Percentiles rank a stretch among this genome's conserved stretches.
Conservation (phyloP, 1,140 invertebrate species). For the Macrocentrus cingulum region DNA sequence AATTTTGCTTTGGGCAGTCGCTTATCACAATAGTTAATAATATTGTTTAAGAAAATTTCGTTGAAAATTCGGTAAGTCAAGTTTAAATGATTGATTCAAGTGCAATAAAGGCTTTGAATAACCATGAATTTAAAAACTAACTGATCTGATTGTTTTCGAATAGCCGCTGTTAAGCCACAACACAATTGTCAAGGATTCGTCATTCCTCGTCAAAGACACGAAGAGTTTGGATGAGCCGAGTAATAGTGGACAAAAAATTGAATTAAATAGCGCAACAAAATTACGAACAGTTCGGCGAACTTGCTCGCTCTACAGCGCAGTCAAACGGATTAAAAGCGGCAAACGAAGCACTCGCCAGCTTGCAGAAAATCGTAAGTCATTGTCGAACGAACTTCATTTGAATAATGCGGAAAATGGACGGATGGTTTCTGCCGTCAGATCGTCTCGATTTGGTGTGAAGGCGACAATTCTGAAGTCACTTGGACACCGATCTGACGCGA, state of each 20-base stretch:
- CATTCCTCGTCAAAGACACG: too few relatives aligned
- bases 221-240: constrained; percentile 36
- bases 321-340: constrained; percentile 25
- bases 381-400: constrained; percentile 36
- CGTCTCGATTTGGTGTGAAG: constrained; percentile 29
- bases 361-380: constrained; percentile 33
- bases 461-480: constrained; percentile 29
- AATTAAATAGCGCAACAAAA: constrained; percentile 18
- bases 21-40: neutral
- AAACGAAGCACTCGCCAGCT: constrained; percentile 9
- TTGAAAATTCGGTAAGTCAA: constrained; percentile 1
- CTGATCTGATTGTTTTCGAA: constrained; percentile 8
- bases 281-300: constrained; percentile 8
- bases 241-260: constrained; percentile 39
- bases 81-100: neutral
- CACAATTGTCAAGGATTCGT: too few relatives aligned
- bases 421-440: constrained; percentile 32
- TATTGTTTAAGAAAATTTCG: neutral
- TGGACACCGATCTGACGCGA: constrained; percentile 10
- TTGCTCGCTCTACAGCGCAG: constrained; percentile 19
- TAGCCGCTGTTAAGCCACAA: constrained; percentile 10
- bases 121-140: neutral
- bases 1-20: neutral
- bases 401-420: constrained; percentile 34
- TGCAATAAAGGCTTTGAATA: constrained; percentile 3